Percentiles rank a stretch among this genome's conserved stretches.
These are phyloP conservation scores for Homarus americanus DNA, from an alignment of 1,140 invertebrate species.

Conservation along the genomic window DNA sequence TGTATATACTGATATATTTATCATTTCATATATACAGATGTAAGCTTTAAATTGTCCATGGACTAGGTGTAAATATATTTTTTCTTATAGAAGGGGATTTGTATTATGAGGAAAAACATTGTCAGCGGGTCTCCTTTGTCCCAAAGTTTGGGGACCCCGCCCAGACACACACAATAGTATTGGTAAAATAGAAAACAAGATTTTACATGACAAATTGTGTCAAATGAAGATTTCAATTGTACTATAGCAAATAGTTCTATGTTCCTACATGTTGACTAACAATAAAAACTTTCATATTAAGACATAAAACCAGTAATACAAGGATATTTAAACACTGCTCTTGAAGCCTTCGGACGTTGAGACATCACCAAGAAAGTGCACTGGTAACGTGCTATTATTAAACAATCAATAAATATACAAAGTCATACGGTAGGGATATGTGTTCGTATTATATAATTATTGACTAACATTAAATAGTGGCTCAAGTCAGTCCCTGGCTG, in stretches of 20 bases:
- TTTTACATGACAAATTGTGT: not conserved
- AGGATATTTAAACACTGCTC: conserved; percentile 8
- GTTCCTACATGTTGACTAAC: not conserved
- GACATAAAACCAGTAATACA: not conserved
- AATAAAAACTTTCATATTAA: not conserved
- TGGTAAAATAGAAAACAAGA: not conserved
- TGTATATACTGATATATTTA: conserved; percentile 52
- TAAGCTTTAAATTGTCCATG: conserved; percentile 47
- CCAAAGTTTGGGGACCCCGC: not conserved
- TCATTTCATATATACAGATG: conserved; percentile 54
- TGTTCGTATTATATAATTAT: not conserved
- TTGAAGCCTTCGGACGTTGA: conserved; percentile 25
- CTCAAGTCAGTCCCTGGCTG: not conserved
- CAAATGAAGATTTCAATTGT: not conserved
- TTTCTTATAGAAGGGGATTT: not conserved
- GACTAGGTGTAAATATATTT: conserved; percentile 40
- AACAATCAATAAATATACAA: conserved; percentile 21
- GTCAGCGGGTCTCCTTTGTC: not conserved
- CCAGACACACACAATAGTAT: not conserved
- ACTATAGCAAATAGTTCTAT: not conserved
- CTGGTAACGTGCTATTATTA: not conserved
- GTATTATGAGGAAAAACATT: not conserved
- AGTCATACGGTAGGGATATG: conserved; percentile 1
- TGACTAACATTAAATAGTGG: not conserved
- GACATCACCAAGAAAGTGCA: not conserved